A percentile compares a stretch with the other conserved stretches of the same genome.
phyloP scores from a whole-genome alignment of 2,113 vertebrate species.

The Bufo bufo region DNA sequence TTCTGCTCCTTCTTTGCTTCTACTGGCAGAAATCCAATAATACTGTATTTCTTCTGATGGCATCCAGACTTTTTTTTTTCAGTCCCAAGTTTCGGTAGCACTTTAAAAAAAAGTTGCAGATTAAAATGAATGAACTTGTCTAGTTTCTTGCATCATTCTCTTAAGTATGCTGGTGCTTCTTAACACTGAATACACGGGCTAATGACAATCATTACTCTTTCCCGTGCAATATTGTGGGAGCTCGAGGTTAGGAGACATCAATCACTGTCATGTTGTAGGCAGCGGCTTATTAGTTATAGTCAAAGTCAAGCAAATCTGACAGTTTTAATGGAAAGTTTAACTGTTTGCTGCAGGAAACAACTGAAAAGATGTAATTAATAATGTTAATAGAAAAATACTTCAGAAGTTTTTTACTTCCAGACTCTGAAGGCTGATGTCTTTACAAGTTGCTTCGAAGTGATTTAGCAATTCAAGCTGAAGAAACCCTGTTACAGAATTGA shows the following conservation, averaged over 20 bases:
- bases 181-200: background rate
- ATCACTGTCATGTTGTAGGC: constrained; percentile 25
- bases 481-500: background rate
- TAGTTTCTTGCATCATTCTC: background rate
- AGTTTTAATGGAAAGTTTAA: constrained; percentile 39
- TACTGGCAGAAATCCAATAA: background rate
- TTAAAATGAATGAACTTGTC: background rate
- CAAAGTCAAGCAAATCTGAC: constrained; percentile 39
- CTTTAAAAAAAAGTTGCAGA: background rate
- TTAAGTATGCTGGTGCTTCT: background rate
- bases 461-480: background rate
- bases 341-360: background rate
- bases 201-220: constrained; percentile 30
- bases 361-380: background rate
- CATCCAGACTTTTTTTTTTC: background rate
- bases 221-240: background rate
- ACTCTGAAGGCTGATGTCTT: background rate
- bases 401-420: constrained; percentile 3
- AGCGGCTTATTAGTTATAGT: constrained; percentile 34
- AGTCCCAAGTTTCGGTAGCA: background rate
- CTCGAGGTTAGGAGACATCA: constrained; percentile 17
- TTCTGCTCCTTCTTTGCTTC: too few species aligned
- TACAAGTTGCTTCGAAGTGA: background rate
- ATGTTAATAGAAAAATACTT: background rate
- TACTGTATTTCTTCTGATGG: background rate